Evolutionary conservation across 1,140 invertebrate genomes (phyloP), one percentile per base, ranked within the genome.

Genomic region (Myzus persicae): DNA sequence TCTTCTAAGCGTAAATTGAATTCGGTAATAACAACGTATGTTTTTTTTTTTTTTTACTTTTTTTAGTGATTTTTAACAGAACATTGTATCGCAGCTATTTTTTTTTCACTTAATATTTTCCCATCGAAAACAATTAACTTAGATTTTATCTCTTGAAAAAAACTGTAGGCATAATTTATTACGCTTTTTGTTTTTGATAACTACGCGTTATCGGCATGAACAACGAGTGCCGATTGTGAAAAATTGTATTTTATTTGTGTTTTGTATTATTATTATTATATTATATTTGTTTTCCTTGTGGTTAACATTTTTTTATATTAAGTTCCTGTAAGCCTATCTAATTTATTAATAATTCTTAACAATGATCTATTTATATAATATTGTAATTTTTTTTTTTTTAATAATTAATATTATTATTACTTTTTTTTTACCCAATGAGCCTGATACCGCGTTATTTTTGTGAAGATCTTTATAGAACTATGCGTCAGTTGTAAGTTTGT

Each of bases 281-380:
- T 85, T 46, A 18, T 44, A 44, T 46, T 36, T 87, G 38, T 91
- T 40, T 67, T 90, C 67, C 22, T 90, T 90, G 26, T 42, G n/a
- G 59, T 54, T 91, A 81, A 91, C 90, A 91, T 91, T 0, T 76
- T 91, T 91, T 91, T 90, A 90, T 59, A 76, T 91, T 91, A 67
- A 91, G 90, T 91, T 91, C 90, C 90, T 91, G 59, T 91, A 81
- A 91, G 54, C 54, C 54, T 44, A 44, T 91, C 7, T 91, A 67
- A 91, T 91, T 91, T 91, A 91, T 91, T 91, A 40, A 90, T 90
- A 18, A n/a, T 91, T 90, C 81, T 51, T 48, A 85, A 85, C 82
- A 85, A 85, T 44, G 42, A 85, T 85, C 84, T n/a, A 85, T n/a
- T 31, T 40, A 40, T 40, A 76, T n/a, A n/a, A 76, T 18, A 40